phyloP scores from a whole-genome alignment of 2,113 vertebrate genomes.

The Chunga burmeisteri region DNA sequence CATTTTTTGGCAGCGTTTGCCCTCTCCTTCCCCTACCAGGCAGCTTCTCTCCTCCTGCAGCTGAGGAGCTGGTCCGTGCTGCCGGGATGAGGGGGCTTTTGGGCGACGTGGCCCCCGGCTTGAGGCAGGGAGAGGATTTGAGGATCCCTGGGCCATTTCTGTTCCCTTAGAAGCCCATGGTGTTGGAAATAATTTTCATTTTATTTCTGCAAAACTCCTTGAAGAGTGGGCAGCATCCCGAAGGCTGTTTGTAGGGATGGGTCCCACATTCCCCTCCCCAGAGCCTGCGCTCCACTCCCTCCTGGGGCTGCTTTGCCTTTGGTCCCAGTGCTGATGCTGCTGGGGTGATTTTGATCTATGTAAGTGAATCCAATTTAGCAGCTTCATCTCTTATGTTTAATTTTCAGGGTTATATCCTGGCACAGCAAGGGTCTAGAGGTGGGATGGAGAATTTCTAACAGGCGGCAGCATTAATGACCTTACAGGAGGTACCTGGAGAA shows the following conservation, averaged over 20 bases:
- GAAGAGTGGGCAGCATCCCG: background rate
- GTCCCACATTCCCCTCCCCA: background rate
- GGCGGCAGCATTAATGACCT: background rate
- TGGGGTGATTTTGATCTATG: background rate
- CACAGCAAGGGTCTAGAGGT: background rate
- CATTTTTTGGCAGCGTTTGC: background rate
- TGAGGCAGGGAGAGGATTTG: background rate
- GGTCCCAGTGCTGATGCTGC: background rate
- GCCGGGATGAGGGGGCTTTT: no score
- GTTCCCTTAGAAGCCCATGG: background rate
- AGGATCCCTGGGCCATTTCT: background rate
- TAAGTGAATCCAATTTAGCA: background rate
- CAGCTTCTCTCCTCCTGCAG: background rate
- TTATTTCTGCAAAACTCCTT: background rate
- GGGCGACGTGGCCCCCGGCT: no score
- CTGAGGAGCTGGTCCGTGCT: background rate
- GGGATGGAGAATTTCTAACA: background rate
- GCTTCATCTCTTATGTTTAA: slow-evolving; percentile 12
- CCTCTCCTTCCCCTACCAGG: background rate
- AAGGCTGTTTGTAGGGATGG: background rate
- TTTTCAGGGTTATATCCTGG: slow-evolving; percentile 31
- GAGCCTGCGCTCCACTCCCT: rapidly evolving
- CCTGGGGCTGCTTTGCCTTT: background rate
- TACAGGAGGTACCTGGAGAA: background rate
- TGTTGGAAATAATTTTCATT: background rate